Base-by-base conservation (phyloP, 2,797 vertebrate species). In the Pempheris klunzingeri region DNA sequence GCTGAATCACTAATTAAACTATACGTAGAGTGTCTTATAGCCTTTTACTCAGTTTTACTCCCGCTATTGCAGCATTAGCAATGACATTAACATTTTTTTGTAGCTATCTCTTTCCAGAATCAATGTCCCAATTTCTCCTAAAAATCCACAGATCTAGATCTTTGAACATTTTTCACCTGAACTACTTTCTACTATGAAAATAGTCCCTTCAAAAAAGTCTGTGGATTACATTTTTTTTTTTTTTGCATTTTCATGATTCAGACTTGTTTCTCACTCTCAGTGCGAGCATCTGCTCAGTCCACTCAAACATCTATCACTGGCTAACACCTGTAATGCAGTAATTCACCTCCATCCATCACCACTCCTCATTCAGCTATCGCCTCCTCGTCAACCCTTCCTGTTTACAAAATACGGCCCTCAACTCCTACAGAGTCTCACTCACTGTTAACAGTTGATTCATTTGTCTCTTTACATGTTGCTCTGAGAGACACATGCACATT, bases 331-430 rank as follows among this genome's bases (percentile, higher is more conserved):
- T 87, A 78, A 87, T 84, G 85, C 79, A 46, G 52, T 87, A 78
- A 87, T 84, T 87, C 79, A 46, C 49, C 82, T 67, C 72, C 71
- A 84, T 88, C 90, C 71, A 83, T 91, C 91, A 86, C 38, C 7
- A 5, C 50, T 59, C 76, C 58, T 64, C 54, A 66, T 80, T 50
- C 62, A 53, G 63, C 60, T 50, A 61, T 84, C 77, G 66, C 76
- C 75, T 61, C 63, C 71, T 62, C 32, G 64, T 78, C 71, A 62
- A 38, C 53, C 71, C 71, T 60, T 64, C 57, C 64, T 66, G 63
- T 74, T 80, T 73, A 74, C 69, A 68, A 52, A 66, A 28, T 30
- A 38, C 38, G 64, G 12, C 47, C 12, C 66, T 74, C 52, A 47
- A 8, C 74, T 49, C 46, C 74, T n/a, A 26, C 74, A 38, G 50